Evolutionary conservation across 1,140 invertebrate genomes (phyloP), one percentile per base, ranked within the genome.

Genomic region (Drosophila neocordata): DNA sequence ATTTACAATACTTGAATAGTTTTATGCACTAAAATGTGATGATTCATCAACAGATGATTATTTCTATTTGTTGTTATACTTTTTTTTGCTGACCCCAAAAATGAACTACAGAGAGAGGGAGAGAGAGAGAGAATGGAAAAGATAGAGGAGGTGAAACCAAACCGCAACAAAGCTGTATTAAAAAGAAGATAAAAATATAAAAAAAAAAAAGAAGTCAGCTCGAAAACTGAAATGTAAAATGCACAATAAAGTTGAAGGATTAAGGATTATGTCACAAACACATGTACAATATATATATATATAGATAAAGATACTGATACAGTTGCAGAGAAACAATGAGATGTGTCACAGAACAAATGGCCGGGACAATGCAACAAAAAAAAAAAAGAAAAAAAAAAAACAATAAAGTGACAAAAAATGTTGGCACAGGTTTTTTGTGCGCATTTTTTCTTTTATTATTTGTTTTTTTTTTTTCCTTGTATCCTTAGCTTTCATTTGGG

Each of bases 191-290:
- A 63, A 57, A 24, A 8, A 11, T 2, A 1, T 31, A 7, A 31
- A 31, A 27, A 57, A 22, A 12, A 51, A 37, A 53, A 35, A 9
- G 24, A 9, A 34, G 22, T 31, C 27, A 51, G 70, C 52, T 69
- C 15, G 37, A 20, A 55, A 68, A 74, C 73, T 72, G 24, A 63
- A 74, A 75, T 74, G 73, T 76, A 12, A 76, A 76, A 76, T 76
- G 71, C 73, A 77, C 72, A 76, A 76, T 75, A 76, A 76, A 76
- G 66, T 70, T 70, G 66, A 77, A 77, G 74, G 74, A 77, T 77
- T 77, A 77, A 71, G 74, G 74, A 77, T 77, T 77, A 77, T 77
- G 74, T 51, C 73, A 77, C 31, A 77, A 41, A 41, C 64, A 74
- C 31, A 74, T 34, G 37, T 34, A 60, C 31, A 18, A 44, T 38